Evolutionary conservation across 1,140 invertebrate species (phyloP).

Genomic region (Ditylenchus dipsaci): DNA sequence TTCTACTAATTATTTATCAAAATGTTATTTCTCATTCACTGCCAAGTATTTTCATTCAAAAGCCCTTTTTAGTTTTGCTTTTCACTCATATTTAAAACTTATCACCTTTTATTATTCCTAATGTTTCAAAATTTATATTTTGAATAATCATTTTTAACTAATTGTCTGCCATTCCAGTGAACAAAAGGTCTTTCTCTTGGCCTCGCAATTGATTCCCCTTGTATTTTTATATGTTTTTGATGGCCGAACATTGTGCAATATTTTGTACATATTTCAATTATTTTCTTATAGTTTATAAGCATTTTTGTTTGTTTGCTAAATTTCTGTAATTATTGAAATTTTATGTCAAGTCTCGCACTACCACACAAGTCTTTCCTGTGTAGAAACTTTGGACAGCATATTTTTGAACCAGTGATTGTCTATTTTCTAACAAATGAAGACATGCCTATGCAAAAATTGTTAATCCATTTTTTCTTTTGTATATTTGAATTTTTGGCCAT

Average conservation of each 20-base stretch:
- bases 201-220: too few species aligned
- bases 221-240: not conserved
- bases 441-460: too few species aligned
- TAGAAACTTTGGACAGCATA: too few species aligned
- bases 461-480: too few species aligned
- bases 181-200: slow-evolving; percentile 1
- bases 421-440: too few species aligned
- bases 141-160: not conserved
- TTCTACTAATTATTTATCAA: not conserved
- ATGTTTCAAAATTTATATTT: not conserved
- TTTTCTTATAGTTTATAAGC: not conserved
- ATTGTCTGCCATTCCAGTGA: not conserved
- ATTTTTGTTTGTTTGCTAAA: too few species aligned
- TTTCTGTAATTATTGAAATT: too few species aligned
- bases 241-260: not conserved
- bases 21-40: not conserved
- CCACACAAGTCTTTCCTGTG: too few species aligned
- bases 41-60: not conserved
- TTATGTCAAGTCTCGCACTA: too few species aligned
- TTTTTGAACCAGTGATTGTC: too few species aligned
- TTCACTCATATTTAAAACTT: not conserved
- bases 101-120: not conserved
- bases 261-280: not conserved
- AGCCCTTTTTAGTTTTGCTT: too few species aligned
- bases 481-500: too few species aligned